Evolutionary conservation across 2,797 vertebrate species (phyloP).

Genomic region (Poecile montanus): DNA sequence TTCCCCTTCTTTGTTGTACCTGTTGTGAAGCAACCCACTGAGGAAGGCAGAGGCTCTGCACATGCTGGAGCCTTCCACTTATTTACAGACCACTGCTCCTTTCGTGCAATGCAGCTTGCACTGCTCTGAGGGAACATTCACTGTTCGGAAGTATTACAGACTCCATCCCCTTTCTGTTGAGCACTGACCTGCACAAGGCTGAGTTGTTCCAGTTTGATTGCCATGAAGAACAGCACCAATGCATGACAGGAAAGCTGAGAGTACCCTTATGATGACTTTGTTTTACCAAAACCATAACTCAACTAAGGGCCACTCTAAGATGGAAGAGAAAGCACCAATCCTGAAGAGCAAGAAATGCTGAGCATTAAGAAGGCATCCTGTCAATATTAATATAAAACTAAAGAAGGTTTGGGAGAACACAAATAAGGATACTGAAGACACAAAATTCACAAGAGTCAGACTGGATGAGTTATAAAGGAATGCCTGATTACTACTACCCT

Average conservation of each 20-base stretch:
- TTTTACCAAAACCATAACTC: neutral
- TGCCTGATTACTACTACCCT: neutral
- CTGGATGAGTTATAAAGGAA: neutral
- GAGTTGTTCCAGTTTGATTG: neutral
- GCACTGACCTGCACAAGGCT: neutral
- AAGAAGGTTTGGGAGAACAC: neutral
- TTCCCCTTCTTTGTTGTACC: neutral
- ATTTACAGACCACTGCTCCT: constrained; percentile 14
- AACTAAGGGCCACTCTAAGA: neutral
- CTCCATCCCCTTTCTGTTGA: neutral
- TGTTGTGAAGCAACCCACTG: neutral
- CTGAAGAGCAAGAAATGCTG: neutral
- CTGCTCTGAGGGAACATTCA: neutral
- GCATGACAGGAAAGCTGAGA: neutral
- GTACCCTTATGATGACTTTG: neutral
- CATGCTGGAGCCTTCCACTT: neutral
- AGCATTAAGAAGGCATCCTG: neutral
- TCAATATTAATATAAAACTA: neutral
- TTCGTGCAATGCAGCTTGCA: neutral
- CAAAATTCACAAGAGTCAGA: neutral
- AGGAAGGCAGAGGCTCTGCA: neutral
- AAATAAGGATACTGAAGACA: neutral
- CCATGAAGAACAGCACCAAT: neutral
- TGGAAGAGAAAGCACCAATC: neutral
- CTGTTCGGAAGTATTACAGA: neutral